Base-by-base conservation (phyloP, 2,797 vertebrate genomes). In the Kryptolebias ocellatus region DNA sequence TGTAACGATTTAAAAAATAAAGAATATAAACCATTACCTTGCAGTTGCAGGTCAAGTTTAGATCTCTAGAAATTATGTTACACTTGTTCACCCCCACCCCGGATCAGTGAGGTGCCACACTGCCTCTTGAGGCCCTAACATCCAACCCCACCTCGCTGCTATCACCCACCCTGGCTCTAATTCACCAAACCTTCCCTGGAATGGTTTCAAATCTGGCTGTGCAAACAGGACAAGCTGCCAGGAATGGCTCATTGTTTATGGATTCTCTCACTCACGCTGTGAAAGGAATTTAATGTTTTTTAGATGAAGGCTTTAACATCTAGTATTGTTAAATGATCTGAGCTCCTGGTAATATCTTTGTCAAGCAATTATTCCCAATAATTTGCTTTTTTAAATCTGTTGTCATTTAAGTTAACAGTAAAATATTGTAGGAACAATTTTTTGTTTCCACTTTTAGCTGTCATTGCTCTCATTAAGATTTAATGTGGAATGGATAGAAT, bases 151-250 rank as follows among this genome's bases (percentile, higher is more conserved):
- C 72, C 60, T 61, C 61, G 58, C 51, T 18, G 59, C 61, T 67
- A 65, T 74, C 61, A 65, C n/a, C 68, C 64, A 11, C 59, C 46
- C 72, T 72, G 60, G 53, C 64, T 80, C 56, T 70, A 10, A 27
- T 64, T 84, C 74, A 70, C n/a, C 7, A 55, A 47, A 57, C 67
- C 74, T 72, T 84, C 49, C 54, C 64, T 76, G 64, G 65, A 81
- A 81, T 53, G 63, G 60, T 83, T 80, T 45, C 59, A 72, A 60
- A 64, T 72, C 85, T 69, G 71, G 66, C 82, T 81, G 83, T 29
- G 76, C 60, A 78, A 80, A 89, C 67, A 64, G 83, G 82, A 85
- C 62, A 64, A 71, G 70, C 73, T 79, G 80, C 82, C 73, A 79
- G 74, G 70, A 72, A 82, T 62, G 51, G 61, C 67, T 79, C 81